Evolutionary conservation across 2,113 vertebrate genomes (phyloP).

Genomic region (Ptyas mucosa): DNA sequence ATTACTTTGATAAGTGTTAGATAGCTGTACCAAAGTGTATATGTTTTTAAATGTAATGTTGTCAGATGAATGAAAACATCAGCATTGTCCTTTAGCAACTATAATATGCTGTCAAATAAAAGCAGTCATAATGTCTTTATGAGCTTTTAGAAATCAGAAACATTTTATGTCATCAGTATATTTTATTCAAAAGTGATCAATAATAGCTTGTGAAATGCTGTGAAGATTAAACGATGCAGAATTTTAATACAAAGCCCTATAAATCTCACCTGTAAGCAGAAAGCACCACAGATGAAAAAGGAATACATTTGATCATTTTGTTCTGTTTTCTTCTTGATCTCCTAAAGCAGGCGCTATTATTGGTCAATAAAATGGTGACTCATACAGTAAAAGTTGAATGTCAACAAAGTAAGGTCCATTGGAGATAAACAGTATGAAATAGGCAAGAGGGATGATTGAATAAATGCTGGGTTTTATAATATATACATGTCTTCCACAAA

Average conservation of each 20-base stretch:
- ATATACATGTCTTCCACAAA: neutral
- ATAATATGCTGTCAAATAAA: slow-evolving; percentile 36
- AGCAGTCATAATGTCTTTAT: slow-evolving; percentile 22
- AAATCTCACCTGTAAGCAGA: slow-evolving; percentile 9
- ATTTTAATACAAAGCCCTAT: slow-evolving; percentile 22
- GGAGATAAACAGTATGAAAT: neutral
- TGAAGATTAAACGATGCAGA: slow-evolving; percentile 22
- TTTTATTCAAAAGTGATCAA: slow-evolving; percentile 17
- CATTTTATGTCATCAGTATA: slow-evolving; percentile 45
- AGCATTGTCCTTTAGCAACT: slow-evolving; percentile 34
- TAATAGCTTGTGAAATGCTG: slow-evolving; percentile 26
- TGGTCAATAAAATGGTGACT: neutral
- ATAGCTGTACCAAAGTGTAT: slow-evolving; percentile 3
- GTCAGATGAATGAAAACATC: slow-evolving; percentile 32
- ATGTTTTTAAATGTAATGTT: slow-evolving; percentile 38
- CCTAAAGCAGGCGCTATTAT: neutral
- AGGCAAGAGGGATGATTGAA: neutral
- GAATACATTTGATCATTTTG: slow-evolving; percentile 1
- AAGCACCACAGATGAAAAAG: neutral
- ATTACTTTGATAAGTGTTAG: slow-evolving; percentile 21
- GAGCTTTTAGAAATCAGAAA: slow-evolving; percentile 31
- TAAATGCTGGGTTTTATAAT: neutral
- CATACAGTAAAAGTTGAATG: neutral
- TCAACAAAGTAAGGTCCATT: neutral
- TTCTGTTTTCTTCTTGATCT: neutral